Percentiles rank a stretch among this genome's conserved stretches.
phyloP scores from a whole-genome alignment of 2,888 invertebrate species.

The Escarpia spicata region DNA sequence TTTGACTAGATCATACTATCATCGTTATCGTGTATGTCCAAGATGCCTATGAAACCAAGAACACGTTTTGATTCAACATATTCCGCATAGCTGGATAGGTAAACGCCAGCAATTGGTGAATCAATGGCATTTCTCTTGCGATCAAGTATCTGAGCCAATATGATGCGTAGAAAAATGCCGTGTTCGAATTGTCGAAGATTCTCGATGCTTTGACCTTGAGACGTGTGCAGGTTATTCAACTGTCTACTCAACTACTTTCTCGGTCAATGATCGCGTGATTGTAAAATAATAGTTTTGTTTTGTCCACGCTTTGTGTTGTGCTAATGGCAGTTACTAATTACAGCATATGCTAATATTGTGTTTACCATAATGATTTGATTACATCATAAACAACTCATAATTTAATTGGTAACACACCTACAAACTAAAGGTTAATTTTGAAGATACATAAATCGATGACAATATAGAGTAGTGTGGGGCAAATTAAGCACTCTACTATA shows the following conservation, averaged over 20 bases:
- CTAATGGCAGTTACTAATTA: neutral
- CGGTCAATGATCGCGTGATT: slow-evolving; percentile 12
- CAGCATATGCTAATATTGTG: no score
- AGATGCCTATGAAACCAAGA: neutral
- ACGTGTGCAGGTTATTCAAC: neutral
- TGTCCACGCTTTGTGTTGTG: neutral
- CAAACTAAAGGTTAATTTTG: no score
- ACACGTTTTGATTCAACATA: neutral
- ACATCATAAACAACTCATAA: no score
- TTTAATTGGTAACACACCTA: no score
- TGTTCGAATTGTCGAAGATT: neutral
- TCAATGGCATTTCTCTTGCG: neutral
- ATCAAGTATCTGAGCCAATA: neutral
- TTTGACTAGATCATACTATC: neutral
- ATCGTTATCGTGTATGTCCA: neutral
- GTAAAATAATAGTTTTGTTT: neutral
- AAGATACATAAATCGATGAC: no score
- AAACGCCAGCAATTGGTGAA: neutral
- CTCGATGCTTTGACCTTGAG: neutral
- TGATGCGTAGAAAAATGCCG: neutral
- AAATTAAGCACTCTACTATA: no score
- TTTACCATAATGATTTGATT: no score
- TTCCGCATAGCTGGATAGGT: neutral
- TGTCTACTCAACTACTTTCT: neutral
- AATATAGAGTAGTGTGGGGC: no score